Base-by-base conservation (phyloP, 2,888 invertebrate species). In the Drosophila ustulata region DNA sequence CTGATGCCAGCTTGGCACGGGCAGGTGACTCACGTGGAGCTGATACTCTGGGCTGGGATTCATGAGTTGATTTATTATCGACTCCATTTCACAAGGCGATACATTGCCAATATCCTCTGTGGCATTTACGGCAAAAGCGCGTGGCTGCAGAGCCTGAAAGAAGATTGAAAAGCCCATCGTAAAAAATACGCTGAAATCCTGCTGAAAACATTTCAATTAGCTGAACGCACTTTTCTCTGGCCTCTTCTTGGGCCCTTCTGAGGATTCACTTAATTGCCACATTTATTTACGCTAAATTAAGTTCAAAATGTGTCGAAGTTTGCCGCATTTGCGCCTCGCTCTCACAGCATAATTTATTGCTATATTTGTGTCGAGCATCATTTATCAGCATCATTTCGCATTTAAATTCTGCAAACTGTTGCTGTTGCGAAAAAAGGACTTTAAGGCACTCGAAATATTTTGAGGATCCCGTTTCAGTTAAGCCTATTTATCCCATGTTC, bases 41-140 rank as follows among this genome's bases (percentile, higher is more conserved):
- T 92, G 91, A 73, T 92, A 92, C 65, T 92, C 92, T 6, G 91
- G 89, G 56, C 83, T 91, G 66, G 92, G 92, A 86, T 92, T 91
- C 69, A 89, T 87, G 78, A 92, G 79, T 69, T 92, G 91, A 84
- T 90, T 91, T 77, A 92, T 90, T 73, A 92, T 82, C 61, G 91
- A 88, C 81, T 92, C 92, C 81, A 92, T 75, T 78, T 92, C 92
- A 65, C 92, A 92, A 57, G 91, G 90, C 63, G 92, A 89, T 63
- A 91, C 81, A 71, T 88, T 90, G 63, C 83, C 90, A 64, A 81
- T 83, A 76, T 92, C 92, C 32, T 91, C 91, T 4, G 84, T 80
- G 56, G 88, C 91, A 62, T 77, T 77, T 8, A 88, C 90, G 41
- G 66, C 64, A 28, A 76, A 69, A 23, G 52, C 70, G 51, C 83